phyloP scores from a whole-genome alignment of 1,140 invertebrate species.

The Seison nebaliae region DNA sequence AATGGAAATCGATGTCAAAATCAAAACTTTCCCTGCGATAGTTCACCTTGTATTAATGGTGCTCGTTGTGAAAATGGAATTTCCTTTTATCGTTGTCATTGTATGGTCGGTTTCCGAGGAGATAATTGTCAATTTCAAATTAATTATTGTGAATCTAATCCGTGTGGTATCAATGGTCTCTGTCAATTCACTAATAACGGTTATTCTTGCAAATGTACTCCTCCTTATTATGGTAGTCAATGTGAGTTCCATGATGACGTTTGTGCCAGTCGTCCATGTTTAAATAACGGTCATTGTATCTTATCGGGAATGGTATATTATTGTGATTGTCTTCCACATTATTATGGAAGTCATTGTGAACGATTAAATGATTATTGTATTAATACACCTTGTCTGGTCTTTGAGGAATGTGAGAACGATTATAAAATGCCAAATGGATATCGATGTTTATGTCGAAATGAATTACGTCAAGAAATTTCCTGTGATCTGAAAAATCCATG shows the following conservation, averaged over 20 bases:
- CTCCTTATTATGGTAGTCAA: constrained; percentile 65
- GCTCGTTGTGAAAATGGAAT: constrained; percentile 13
- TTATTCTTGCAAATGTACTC: constrained; percentile 54
- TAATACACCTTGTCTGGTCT: constrained; percentile 2
- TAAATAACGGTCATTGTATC: constrained; percentile 9
- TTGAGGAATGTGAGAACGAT: constrained; percentile 4
- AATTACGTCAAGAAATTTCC: constrained; percentile 3
- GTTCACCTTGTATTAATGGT: constrained; percentile 5
- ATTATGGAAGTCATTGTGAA: constrained; percentile 13
- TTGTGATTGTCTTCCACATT: constrained; percentile 14
- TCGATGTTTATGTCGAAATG: constrained; percentile 35
- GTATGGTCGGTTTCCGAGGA: constrained; percentile 16
- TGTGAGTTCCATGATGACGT: constrained; percentile 58
- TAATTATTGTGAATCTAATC: constrained; percentile 14
- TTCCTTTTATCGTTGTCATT: constrained; percentile 15
- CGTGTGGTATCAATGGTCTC: constrained; percentile 10
- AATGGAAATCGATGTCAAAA: constrained; percentile 17
- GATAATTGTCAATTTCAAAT: constrained; percentile 7
- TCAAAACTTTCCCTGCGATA: constrained; percentile 17
- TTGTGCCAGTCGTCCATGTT: constrained; percentile 14
- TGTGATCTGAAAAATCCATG: constrained; percentile 42
- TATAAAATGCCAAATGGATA: constrained; percentile 29
- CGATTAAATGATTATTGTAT: constrained; percentile 5
- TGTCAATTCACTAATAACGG: constrained; percentile 3
- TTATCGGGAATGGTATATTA: constrained; percentile 1